phyloP scores from a whole-genome alignment of 2,797 vertebrate genomes.

The Phyllotis vaccarum region DNA sequence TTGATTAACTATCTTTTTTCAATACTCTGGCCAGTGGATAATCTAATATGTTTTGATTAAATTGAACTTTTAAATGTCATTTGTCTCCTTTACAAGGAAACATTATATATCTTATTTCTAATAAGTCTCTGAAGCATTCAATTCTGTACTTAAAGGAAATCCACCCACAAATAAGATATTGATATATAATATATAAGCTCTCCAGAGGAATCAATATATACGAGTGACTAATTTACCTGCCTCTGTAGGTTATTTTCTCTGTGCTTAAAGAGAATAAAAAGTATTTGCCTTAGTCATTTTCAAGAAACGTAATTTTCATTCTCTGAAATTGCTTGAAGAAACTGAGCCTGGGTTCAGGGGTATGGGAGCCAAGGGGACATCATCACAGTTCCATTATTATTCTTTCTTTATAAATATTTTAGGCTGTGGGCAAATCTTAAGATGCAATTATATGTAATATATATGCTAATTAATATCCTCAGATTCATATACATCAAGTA shows the following conservation, averaged over 20 bases:
- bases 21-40: neutral
- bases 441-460: constrained; percentile 7
- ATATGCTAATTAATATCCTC: neutral
- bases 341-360: neutral
- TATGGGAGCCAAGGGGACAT: neutral
- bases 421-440: neutral
- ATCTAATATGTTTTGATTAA: neutral
- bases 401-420: neutral
- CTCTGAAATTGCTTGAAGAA: neutral
- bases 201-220: neutral
- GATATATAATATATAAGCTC: neutral
- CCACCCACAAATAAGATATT: neutral
- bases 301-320: neutral
- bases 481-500: neutral
- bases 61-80: neutral
- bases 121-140: neutral
- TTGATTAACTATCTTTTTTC: neutral
- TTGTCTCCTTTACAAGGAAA: neutral
- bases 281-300: neutral
- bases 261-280: neutral
- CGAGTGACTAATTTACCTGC: neutral
- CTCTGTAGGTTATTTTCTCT: neutral
- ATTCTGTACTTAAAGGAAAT: neutral
- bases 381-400: neutral
- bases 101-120: constrained; percentile 7